Evolutionary conservation across 2,888 invertebrate genomes (phyloP), one percentile per base, ranked within the genome.

Genomic region (Steinernema carpocapsae): DNA sequence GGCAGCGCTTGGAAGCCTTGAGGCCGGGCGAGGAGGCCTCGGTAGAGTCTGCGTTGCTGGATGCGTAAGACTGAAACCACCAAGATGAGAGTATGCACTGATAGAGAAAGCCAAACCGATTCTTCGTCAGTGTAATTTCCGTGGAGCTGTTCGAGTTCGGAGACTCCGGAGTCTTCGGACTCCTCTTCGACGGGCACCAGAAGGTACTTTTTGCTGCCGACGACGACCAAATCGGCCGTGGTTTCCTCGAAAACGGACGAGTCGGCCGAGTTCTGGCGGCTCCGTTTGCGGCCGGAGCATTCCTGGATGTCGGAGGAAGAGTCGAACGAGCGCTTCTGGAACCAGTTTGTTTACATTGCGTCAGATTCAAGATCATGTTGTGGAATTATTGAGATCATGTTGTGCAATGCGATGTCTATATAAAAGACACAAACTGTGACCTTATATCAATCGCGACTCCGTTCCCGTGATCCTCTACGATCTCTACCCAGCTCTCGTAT

Each of bases 21-120:
- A 10, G 43, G 43, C 10, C 10, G 10, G 48, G 48, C 48, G 6
- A 17, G 74, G 73, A 24, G 74, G 71, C 45, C 48, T 75, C 76
- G 42, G 74, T 45, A 26, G 73, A 72, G 64, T 78, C 76, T 59
- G 76, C 76, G 64, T 72, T 76, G 46, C 76, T 48, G 74, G 48
- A 48, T 17, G 19, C 7, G 14, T 10, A 43, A 14, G 7, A 10
- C 48, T 48, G 48, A 43, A 43, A 43, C 10, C n/a, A n/a, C n/a
- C n/a, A n/a, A n/a, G n/a, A n/a, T n/a, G n/a, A n/a, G n/a, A n/a
- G n/a, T n/a, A n/a, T n/a, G n/a, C n/a, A n/a, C n/a, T n/a, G n/a
- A n/a, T n/a, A 14, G 48, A 48, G 48, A 10, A 19, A 6, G 10
- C 48, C 48, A n/a, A n/a, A n/a, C n/a, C n/a, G n/a, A n/a, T 6